phyloP scores from a whole-genome alignment of 2,797 vertebrate species.

The Sylvia borin region DNA sequence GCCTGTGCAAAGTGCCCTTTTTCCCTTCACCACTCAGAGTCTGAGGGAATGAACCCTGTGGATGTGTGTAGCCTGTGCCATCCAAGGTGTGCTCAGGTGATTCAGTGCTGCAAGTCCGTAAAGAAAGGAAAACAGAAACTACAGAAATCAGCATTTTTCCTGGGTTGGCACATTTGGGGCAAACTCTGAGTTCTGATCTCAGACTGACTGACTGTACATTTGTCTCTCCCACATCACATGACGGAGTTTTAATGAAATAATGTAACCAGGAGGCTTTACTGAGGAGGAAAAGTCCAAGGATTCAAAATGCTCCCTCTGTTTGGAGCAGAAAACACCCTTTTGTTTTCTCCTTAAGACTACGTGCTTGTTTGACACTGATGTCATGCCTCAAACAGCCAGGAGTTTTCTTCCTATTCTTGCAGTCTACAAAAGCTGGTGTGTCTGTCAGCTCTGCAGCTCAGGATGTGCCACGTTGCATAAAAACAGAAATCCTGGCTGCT shows the following conservation, averaged over 20 bases:
- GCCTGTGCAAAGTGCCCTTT: not conserved
- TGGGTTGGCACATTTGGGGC: not conserved
- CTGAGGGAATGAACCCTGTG: not conserved
- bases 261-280: not conserved
- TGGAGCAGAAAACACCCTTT: slow-evolving; percentile 32
- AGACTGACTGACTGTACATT: not conserved
- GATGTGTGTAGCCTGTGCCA: not conserved
- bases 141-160: not conserved
- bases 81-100: not conserved
- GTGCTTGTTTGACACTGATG: slow-evolving; percentile 19
- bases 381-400: slow-evolving; percentile 18
- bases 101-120: not conserved
- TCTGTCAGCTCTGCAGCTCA: slow-evolving; percentile 21
- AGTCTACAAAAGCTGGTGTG: slow-evolving; percentile 44
- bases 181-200: not conserved
- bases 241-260: slow-evolving; percentile 12
- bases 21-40: not conserved
- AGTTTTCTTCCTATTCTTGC: slow-evolving; percentile 42
- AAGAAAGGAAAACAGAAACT: not conserved
- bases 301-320: slow-evolving; percentile 39
- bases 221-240: not conserved
- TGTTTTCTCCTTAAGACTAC: slow-evolving; percentile 33
- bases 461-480: not conserved
- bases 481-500: not conserved
- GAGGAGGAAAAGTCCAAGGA: not conserved